A percentile compares a stretch with the other conserved stretches of the same genome.
phyloP scores from a whole-genome alignment of 2,113 vertebrate genomes.

The Montifringilla adamsi region DNA sequence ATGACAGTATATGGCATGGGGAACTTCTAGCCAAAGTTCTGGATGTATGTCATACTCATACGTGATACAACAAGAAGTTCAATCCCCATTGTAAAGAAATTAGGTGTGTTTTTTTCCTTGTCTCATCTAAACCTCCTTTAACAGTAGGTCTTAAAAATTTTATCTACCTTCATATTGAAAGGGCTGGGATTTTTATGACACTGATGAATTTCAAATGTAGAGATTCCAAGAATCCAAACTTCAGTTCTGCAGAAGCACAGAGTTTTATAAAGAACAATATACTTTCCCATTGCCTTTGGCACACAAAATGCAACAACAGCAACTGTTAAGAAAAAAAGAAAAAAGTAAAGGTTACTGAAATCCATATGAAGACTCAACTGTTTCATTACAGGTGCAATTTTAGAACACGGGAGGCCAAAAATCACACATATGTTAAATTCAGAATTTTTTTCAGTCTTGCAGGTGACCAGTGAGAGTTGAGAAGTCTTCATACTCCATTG shows the following conservation, averaged over 20 bases:
- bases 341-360: not conserved
- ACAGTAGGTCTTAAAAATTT: not conserved
- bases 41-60: not conserved
- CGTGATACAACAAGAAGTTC: not conserved
- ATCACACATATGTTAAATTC: not conserved
- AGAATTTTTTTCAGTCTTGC: not conserved
- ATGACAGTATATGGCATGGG: not conserved
- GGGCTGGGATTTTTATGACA: not conserved
- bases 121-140: not conserved
- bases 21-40: not conserved
- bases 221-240: not conserved
- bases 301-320: not conserved
- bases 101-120: not conserved
- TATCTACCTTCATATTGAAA: not conserved
- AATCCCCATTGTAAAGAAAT: not conserved
- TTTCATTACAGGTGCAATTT: not conserved
- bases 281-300: not conserved
- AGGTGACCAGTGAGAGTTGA: not conserved
- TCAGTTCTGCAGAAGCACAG: not conserved
- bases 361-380: rapidly evolving
- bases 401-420: not conserved
- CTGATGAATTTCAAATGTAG: not conserved
- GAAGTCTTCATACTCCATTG: not conserved
- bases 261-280: not conserved
- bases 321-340: not conserved